Evolutionary conservation across 2,888 invertebrate genomes (phyloP).

Genomic region (Agrilus mali): DNA sequence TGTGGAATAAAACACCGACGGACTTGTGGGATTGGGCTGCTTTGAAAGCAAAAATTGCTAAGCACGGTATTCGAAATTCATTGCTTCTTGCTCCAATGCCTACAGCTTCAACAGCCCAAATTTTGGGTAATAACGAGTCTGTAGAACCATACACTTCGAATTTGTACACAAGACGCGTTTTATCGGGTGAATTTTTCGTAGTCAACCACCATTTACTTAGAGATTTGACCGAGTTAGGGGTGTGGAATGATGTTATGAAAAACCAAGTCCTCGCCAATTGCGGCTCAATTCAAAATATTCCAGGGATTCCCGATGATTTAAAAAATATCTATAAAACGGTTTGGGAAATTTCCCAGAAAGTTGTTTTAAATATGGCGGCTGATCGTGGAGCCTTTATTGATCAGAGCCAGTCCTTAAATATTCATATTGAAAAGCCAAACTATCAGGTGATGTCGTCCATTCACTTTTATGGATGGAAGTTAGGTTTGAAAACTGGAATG

Average conservation of each 20-base stretch:
- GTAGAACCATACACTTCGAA: conserved; percentile 98
- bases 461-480: conserved; percentile 96
- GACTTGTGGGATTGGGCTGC: conserved; percentile 80
- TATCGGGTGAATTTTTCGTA: conserved; percentile 92
- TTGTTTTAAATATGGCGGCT: conserved; percentile 90
- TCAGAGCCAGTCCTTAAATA: conserved; percentile 95
- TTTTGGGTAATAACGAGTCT: conserved; percentile 96
- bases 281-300: conserved; percentile 87
- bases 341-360: conserved; percentile 94
- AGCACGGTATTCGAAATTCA: conserved; percentile 87
- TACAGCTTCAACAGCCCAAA: conserved; percentile 97
- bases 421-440: conserved; percentile 91
- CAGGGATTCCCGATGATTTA: conserved; percentile 70
- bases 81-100: conserved; percentile 91
- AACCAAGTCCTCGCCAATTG: conserved; percentile 81
- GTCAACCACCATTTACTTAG: conserved; percentile 92
- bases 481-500: conserved; percentile 97
- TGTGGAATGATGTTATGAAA: conserved; percentile 96
- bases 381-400: conserved; percentile 97
- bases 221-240: conserved; percentile 78
- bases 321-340: conserved; percentile 89
- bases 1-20: conserved; percentile 89
- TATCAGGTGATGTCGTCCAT: conserved; percentile 92
- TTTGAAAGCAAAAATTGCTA: conserved; percentile 72
- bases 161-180: conserved; percentile 84